These are phyloP conservation scores for Lates calcarifer DNA, from an alignment of 2,113 vertebrate species.

Conservation along the genomic window DNA sequence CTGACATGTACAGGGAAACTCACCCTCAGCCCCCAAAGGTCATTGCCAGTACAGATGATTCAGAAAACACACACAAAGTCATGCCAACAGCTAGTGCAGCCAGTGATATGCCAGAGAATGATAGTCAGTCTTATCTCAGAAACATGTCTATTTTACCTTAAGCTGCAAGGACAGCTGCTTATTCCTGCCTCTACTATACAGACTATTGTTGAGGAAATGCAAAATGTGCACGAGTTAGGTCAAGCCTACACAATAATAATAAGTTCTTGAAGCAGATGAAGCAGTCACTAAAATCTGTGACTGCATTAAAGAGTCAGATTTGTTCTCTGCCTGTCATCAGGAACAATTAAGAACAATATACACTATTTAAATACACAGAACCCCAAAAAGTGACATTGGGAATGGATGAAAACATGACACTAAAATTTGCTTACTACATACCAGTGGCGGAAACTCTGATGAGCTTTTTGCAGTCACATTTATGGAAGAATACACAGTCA, in stretches of 20 bases:
- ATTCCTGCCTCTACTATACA: constrained; percentile 68
- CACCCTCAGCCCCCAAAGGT: too few relatives aligned
- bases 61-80: constrained; percentile 22
- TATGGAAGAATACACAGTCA: too few relatives aligned
- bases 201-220: constrained; percentile 54
- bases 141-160: constrained; percentile 64
- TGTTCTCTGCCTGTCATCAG: constrained; percentile 46
- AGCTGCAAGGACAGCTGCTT: constrained; percentile 46
- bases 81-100: too few relatives aligned
- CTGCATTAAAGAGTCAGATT: constrained; percentile 49
- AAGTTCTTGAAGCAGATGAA: constrained; percentile 55
- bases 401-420: constrained; percentile 59
- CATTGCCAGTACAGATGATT: neutral
- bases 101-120: constrained; percentile 29
- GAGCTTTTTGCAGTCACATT: too few relatives aligned
- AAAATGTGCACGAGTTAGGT: constrained; percentile 63
- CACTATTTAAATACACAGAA: constrained; percentile 32
- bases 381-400: constrained; percentile 44
- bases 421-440: constrained; percentile 56
- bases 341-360: constrained; percentile 48
- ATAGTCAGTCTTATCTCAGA: constrained; percentile 45
- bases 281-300: constrained; percentile 45
- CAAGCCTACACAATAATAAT: constrained; percentile 55
- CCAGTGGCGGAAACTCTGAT: too few relatives aligned
- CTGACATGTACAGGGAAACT: constrained; percentile 5